phyloP scores from a whole-genome alignment of 2,113 vertebrate species.

The Macrotis lagotis region DNA sequence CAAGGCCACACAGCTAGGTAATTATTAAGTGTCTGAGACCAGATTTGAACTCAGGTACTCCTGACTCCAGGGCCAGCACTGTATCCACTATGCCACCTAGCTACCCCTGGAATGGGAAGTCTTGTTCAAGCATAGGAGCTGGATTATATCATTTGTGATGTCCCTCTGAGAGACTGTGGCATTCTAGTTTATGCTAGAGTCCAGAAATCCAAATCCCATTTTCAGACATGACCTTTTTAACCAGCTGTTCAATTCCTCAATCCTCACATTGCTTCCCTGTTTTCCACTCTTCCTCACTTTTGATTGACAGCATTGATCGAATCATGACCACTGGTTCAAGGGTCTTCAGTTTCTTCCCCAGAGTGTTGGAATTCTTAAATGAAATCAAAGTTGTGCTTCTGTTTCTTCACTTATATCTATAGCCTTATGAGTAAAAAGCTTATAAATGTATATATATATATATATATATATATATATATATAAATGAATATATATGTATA shows the following conservation, averaged over 20 bases:
- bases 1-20: too few relatives aligned
- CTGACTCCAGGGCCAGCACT: too few relatives aligned
- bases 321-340: background rate
- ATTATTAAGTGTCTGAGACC: too few relatives aligned
- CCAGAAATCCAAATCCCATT: background rate
- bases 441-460: background rate
- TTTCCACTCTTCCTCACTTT: background rate
- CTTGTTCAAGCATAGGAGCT: background rate
- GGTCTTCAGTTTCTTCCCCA: background rate
- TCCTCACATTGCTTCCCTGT: background rate
- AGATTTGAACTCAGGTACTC: too few relatives aligned
- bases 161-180: background rate
- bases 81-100: too few relatives aligned
- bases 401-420: background rate
- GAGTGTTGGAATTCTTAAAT: background rate
- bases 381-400: background rate
- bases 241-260: background rate
- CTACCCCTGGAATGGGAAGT: background rate
- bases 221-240: background rate
- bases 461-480: too few relatives aligned
- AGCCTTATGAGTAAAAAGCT: background rate
- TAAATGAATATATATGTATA: too few relatives aligned
- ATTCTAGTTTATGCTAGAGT: background rate
- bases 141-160: constrained; percentile 39
- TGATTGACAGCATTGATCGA: background rate